These are phyloP conservation scores for Ariolimax columbianus DNA, from an alignment of 2,888 invertebrate genomes.

Conservation along the genomic window DNA sequence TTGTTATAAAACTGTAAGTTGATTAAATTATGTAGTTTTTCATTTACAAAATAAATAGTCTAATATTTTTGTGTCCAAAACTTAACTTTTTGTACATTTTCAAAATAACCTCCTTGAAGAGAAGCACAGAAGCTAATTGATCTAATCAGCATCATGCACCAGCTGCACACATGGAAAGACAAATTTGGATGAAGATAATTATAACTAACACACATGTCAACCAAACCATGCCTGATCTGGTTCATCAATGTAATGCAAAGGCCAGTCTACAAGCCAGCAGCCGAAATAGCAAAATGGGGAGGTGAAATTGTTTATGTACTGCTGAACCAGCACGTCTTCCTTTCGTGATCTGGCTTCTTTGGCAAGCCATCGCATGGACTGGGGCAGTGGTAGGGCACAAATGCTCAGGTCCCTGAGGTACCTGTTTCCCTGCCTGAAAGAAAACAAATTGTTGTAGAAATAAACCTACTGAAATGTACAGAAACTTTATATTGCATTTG, in stretches of 20 bases:
- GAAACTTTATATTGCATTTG: too few species aligned
- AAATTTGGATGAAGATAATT: too few species aligned
- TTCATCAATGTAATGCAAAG: slow-evolving; percentile 39
- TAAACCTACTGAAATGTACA: too few species aligned
- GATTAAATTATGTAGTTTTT: too few species aligned
- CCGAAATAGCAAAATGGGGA: slow-evolving; percentile 39
- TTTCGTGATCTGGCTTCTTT: slow-evolving; percentile 34
- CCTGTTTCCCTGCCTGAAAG: slow-evolving; percentile 21
- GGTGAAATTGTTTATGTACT: slow-evolving; percentile 6
- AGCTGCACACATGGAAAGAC: too few species aligned
- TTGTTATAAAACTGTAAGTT: too few species aligned
- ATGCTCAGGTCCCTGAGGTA: slow-evolving; percentile 20
- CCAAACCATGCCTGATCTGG: slow-evolving; percentile 41
- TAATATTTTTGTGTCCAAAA: too few species aligned
- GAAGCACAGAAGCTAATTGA: background rate
- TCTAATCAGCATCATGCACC: background rate
- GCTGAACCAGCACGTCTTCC: slow-evolving; percentile 43
- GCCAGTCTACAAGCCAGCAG: slow-evolving; percentile 50
- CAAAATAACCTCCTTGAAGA: too few species aligned
- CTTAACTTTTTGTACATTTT: too few species aligned
- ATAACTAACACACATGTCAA: background rate
- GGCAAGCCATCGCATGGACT: slow-evolving; percentile 38
- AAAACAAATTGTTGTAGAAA: background rate
- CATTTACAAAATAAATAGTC: too few species aligned
- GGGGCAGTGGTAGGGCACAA: slow-evolving; percentile 40